Base-by-base conservation (phyloP, 2,113 vertebrate species). In the Haemorhous mexicanus region DNA sequence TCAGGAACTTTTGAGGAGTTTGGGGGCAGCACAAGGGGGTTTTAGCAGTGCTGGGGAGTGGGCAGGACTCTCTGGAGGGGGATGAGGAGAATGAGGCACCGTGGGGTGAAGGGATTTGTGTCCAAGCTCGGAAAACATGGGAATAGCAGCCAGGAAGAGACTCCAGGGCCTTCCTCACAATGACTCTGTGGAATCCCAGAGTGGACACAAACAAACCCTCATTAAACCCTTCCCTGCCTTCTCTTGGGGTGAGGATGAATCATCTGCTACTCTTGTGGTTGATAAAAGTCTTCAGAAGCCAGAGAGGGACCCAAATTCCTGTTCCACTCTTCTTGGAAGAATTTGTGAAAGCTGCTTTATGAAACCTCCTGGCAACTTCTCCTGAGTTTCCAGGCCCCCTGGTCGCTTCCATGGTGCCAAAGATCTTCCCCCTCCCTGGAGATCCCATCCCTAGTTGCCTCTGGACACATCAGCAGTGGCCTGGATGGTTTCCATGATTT, bases 41-140 rank as follows among this genome's bases (percentile, higher is more conserved):
- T 67, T 62, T 21, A 53, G 39, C 50, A 26, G 13, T 21, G 39
- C 35, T n/a, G 46, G n/a, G 39, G 53, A 37, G 35, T 0, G 0
- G 66, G 28, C 46, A 72, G 62, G 53, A 62, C 13, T n/a, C 28
- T 59, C 19, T 30, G 27, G 72, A 9, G 2, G 32, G 11, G 16
- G 39, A 16, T 59, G 73, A 90, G 79, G 79, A 80, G 63, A 21
- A 27, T 5, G 16, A 66, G 78, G 77, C 61, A 41, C 27, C 0
- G 0, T 1, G 21, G 50, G 56, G 21, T 37, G 43, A 85, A 92
- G 15, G 26, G 50, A 67, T 46, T 47, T 41, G 33, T 59, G 35
- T 52, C 80, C 70, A 41, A 72, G 74, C 61, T 68, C 5, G 1
- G 81, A 67, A 70, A 81, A 72, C 33, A 33, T 0, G 46, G 64